Conservation (phyloP, 35 echinoderm and acorn worm species). For the Apostichopus parvimensis region DNA sequence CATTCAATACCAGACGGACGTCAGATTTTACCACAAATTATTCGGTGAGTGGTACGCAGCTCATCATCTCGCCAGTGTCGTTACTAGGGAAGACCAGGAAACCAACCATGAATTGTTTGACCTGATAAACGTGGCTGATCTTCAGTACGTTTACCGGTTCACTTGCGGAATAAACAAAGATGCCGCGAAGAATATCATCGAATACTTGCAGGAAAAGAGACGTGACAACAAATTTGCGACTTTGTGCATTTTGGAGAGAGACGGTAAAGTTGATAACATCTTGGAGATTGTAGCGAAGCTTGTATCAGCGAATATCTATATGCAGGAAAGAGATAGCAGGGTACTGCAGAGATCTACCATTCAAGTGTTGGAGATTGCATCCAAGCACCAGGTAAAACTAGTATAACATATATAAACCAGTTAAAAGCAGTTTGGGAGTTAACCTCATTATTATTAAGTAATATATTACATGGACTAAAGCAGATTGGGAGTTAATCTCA, state of each 20-base stretch:
- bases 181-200: background rate
- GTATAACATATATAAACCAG: no score
- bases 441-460: no score
- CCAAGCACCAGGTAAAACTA: background rate
- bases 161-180: constrained; percentile 9
- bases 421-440: no score
- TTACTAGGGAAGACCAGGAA: background rate
- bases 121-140: background rate
- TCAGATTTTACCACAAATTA: constrained; percentile 26
- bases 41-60: constrained; percentile 35
- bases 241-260: background rate
- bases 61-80: background rate
- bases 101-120: background rate
- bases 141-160: background rate
- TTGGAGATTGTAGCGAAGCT: background rate
- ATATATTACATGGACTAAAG: no score
- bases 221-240: background rate
- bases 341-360: background rate
- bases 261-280: constrained; percentile 1
- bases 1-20: constrained; percentile 10
- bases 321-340: background rate
- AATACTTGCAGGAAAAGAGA: background rate
- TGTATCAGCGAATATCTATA: background rate
- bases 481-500: no score
- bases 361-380: background rate